Base-by-base conservation (phyloP, 1,140 invertebrate species). In the Drosophila pallidifrons region DNA sequence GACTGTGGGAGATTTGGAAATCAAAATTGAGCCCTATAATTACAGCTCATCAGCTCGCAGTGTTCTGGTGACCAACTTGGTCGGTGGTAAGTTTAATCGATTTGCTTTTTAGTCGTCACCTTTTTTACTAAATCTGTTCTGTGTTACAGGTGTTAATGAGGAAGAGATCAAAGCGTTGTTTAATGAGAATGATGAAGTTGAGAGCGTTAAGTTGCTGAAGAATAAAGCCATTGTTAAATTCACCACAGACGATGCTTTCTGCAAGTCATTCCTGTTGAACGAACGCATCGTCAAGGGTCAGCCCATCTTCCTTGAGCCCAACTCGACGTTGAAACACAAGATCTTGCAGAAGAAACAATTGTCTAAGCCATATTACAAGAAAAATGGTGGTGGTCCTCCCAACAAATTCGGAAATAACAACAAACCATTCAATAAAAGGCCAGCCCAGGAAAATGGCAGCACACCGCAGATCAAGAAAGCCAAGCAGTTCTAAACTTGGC, bases 181-280 rank as follows among this genome's bases (percentile, higher is more conserved):
- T 3, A 47, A 25, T 3, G 32, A 59, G 1, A 58, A n/a, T 45
- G 90, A 86, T 10, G 61, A 88, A 47, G 67, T 91, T 6, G 77
- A 82, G 1, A 55, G 5, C 38, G 15, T 91, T 4, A 52, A 51
- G 11, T 5, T 75, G 10, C 2, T 78, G 2, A 2, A 0, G 3
- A 1, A 41, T 5, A 77, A 49, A 32, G 90, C 90, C 0, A 10
- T 76, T 6, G 41, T 91, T n/a, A 73, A 74, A 11, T 91, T 91
- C 43, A 46, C 38, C 3, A 61, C 61, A 4, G 66, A 75, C 0
- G 90, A 91, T 2, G 86, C 16, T 0, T 91, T 77, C 67, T 91
- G 90, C 71, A 90, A 88, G 55, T 78, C 90, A 1, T 91, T 91
- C 16, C 47, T 91, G 16, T 11, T 68, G 1, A 91, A 91, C 15